Conservation (phyloP, 2,888 invertebrate genomes). For the Polymixis flavicincta region DNA sequence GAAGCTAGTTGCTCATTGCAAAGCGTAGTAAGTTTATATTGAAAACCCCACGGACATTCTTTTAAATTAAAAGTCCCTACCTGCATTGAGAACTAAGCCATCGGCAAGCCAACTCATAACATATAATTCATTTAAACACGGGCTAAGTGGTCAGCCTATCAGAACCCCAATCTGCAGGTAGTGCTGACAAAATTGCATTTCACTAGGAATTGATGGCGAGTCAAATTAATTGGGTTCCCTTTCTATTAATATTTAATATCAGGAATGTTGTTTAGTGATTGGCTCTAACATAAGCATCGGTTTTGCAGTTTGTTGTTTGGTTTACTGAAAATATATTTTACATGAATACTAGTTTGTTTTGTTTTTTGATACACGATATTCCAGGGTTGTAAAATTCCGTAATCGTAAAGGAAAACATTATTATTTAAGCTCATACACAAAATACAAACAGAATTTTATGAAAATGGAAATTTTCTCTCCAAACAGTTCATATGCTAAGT, state of each 20-base stretch:
- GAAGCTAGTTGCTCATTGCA: too few species aligned
- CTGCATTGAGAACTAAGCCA: not conserved
- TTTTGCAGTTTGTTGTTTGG: not conserved
- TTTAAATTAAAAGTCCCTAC: too few species aligned
- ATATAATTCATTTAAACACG: not conserved
- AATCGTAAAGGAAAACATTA: not conserved
- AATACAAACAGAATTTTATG: not conserved
- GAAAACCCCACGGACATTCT: too few species aligned
- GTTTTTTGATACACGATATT: not conserved
- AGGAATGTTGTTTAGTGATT: not conserved
- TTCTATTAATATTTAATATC: slow-evolving; percentile 36
- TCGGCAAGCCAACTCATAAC: not conserved
- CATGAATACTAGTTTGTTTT: too few species aligned
- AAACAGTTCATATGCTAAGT: not conserved
- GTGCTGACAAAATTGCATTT: slow-evolving; percentile 50
- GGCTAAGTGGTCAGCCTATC: not conserved
- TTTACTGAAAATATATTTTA: not conserved
- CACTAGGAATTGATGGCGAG: slow-evolving; percentile 25
- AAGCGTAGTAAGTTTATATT: too few species aligned
- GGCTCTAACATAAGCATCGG: not conserved
- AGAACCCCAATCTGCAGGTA: slow-evolving; percentile 41
- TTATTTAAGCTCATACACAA: not conserved
- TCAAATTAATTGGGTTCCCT: slow-evolving; percentile 34
- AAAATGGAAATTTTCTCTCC: not conserved
- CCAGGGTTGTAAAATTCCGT: not conserved